Evolutionary conservation across 2,888 invertebrate genomes (phyloP).

Genomic region (Nebria brevicollis): DNA sequence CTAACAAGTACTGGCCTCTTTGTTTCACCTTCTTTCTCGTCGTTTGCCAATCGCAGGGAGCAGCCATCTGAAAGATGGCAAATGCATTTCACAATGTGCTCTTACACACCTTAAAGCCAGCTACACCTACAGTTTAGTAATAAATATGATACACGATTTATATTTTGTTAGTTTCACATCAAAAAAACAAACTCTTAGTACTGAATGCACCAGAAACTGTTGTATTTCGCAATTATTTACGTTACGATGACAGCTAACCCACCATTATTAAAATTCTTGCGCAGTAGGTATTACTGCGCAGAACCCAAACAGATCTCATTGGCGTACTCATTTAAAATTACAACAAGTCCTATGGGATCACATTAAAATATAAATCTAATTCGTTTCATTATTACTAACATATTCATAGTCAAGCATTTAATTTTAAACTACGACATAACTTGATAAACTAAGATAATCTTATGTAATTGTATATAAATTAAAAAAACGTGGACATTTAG

Average conservation of each 20-base stretch:
- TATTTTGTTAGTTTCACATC: conserved; percentile 2
- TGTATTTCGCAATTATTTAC: conserved; percentile 10
- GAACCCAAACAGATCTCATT: background rate
- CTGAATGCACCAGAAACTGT: background rate
- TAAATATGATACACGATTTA: background rate
- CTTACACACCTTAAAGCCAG: background rate
- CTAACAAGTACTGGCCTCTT: conserved; percentile 78
- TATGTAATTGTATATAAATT: too few relatives aligned
- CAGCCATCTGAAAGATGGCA: conserved; percentile 62
- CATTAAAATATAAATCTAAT: too few relatives aligned
- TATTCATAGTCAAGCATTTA: too few relatives aligned
- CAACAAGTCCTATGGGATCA: too few relatives aligned
- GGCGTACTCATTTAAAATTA: background rate
- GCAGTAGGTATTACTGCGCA: background rate
- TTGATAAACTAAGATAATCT: too few relatives aligned
- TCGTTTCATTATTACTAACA: too few relatives aligned
- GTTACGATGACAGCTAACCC: background rate
- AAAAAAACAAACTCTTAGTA: background rate
- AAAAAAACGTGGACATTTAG: too few relatives aligned
- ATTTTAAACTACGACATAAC: too few relatives aligned
- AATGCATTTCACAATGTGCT: background rate
- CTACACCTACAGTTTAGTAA: conserved; percentile 8
- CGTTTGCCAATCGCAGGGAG: conserved; percentile 80
- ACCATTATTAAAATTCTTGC: background rate
- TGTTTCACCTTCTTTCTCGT: conserved; percentile 76